Base-by-base conservation (phyloP, 2,797 vertebrate genomes). In the Catharus ustulatus region DNA sequence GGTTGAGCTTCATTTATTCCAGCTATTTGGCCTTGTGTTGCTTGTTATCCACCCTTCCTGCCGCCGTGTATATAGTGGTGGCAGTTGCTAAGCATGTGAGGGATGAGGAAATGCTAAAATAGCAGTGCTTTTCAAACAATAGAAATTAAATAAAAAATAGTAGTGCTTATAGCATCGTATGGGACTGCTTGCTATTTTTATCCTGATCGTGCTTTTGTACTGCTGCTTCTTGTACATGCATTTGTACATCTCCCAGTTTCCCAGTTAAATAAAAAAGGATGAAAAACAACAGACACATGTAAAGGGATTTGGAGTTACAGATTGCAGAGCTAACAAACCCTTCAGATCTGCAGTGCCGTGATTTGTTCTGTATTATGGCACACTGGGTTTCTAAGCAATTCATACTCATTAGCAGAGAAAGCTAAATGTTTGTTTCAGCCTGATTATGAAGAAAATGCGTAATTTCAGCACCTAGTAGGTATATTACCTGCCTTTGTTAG, bases 31-130 rank as follows among this genome's bases (percentile, higher is more conserved):
- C 52, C 54, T 76, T 83, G 52, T 49, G 21, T 79, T 90, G 74
- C 86, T 74, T 0, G 1, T 75, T 74, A 94, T 21, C 89, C 93
- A 83, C 94, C 84, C 87, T 94, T 96, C 92, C 95, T 94, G 79
- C 67, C n/a, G 42, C 21, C 36, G 45, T 42, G 29, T 82, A 21
- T 83, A 34, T 52, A 64, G 59, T 21, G 76, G 52, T 62, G 46
- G 82, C 58, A 80, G 80, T 80, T 90, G 82, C 87, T 94, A 74
- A 92, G 62, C 43, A 10, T 69, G 36, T 69, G 34, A 63, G 66
- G 79, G 69, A 61, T 58, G 42, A 94, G 89, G 91, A 95, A 96
- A 84, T 93, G 80, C 93, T 87, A 86, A 94, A 94, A 96, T 93
- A 91, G 76, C 40, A 69, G 13, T 51, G 20, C 43, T 90, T 89